Evolutionary conservation across 2,888 invertebrate species (phyloP).

Genomic region (Pycnomerus fuliginosus): DNA sequence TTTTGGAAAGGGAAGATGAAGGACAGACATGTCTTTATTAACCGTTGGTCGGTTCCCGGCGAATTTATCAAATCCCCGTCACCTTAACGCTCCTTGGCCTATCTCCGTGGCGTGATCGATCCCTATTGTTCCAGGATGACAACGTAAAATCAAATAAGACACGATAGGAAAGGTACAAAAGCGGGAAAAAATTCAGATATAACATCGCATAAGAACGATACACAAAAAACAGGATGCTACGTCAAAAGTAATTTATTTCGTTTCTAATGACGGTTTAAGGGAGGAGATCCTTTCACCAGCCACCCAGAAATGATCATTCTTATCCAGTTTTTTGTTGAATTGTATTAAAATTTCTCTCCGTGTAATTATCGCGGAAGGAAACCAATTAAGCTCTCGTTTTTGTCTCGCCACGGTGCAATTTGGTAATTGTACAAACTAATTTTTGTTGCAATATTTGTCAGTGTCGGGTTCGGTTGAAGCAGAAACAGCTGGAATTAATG

Average conservation of each 20-base stretch:
- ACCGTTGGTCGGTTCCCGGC: constrained; percentile 4
- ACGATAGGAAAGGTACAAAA: constrained; percentile 14
- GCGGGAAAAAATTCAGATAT: constrained; percentile 16
- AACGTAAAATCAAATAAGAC: constrained; percentile 19
- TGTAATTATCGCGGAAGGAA: constrained; percentile 7
- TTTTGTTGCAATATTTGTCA: constrained; percentile 21
- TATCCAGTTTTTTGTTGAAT: no score
- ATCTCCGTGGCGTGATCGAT: constrained; percentile 23
- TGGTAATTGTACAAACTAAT: constrained; percentile 22
- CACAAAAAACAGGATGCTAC: constrained; percentile 8
- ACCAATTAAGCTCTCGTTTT: constrained; percentile 16
- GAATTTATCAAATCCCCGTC: constrained; percentile 19
- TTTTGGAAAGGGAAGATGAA: no score
- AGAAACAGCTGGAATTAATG: constrained; percentile 13
- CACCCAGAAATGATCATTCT: no score
- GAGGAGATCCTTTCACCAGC: no score
- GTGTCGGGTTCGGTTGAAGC: constrained; percentile 12
- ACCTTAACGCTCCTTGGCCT: constrained; percentile 9
- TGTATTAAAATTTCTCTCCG: constrained; percentile 15
- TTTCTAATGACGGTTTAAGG: constrained; percentile 13
- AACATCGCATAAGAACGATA: constrained; percentile 7
- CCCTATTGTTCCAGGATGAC: constrained; percentile 19
- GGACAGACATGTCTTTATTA: constrained; percentile 7
- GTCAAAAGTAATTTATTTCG: constrained; percentile 18
- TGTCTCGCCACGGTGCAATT: constrained; percentile 19